A percentile compares a stretch with the other conserved stretches of the same genome.
Evolutionary conservation across 2,797 vertebrate species (phyloP).

Genomic region (Esox masquinongy): DNA sequence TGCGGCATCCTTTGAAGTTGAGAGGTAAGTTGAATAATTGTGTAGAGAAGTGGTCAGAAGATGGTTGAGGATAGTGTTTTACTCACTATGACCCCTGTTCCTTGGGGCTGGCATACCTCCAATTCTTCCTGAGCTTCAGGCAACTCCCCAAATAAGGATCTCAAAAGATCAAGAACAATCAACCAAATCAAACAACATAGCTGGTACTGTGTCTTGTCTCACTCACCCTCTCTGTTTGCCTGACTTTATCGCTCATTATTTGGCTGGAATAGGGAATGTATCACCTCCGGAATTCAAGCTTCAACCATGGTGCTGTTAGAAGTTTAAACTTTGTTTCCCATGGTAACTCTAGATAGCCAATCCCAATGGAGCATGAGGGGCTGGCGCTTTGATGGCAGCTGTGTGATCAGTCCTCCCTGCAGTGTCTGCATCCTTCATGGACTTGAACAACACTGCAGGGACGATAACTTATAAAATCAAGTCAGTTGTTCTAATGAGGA

Average conservation of each 20-base stretch:
- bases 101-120: no score
- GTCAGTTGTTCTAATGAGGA: background rate
- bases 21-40: no score
- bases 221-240: background rate
- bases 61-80: no score
- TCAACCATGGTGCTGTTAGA: background rate
- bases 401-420: background rate
- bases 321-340: slow-evolving; percentile 6
- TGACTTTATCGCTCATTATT: background rate
- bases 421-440: background rate
- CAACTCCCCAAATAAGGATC: no score
- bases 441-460: background rate
- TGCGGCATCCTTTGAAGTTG: no score
- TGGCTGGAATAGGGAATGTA: background rate
- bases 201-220: no score
- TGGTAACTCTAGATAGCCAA: slow-evolving; percentile 6
- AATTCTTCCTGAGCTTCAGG: no score
- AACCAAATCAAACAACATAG: no score
- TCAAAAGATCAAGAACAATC: no score
- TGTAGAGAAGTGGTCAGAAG: no score
- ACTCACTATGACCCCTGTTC: no score
- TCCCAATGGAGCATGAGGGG: background rate
- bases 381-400: slow-evolving; percentile 3
- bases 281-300: slow-evolving; percentile 16
- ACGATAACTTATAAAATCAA: background rate